Percentiles rank a stretch among this genome's conserved stretches.
These are phyloP conservation scores for Rhopalosiphum nymphaeae DNA, from an alignment of 2,888 invertebrate species.

Conservation along the genomic window DNA sequence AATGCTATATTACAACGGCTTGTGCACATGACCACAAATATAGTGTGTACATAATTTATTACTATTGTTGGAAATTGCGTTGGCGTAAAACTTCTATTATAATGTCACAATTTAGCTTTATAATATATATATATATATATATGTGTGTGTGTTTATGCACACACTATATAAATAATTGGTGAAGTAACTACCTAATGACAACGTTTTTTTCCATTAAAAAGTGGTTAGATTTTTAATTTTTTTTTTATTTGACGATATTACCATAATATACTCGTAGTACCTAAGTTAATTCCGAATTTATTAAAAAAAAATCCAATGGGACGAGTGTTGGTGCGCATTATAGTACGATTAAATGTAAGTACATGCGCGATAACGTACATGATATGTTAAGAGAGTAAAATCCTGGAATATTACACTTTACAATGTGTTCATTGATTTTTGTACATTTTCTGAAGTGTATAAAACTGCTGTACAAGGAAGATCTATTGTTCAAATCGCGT, in stretches of 20 bases:
- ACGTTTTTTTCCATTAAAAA: neutral
- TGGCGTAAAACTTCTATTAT: conserved; percentile 9
- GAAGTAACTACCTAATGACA: neutral
- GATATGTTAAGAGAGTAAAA: neutral
- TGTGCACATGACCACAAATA: conserved; percentile 6
- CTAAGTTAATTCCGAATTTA: neutral
- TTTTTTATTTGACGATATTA: neutral
- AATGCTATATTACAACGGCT: neutral
- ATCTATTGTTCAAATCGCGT: neutral
- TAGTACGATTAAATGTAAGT: neutral
- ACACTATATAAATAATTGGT: neutral
- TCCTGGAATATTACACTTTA: neutral
- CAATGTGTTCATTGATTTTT: neutral
- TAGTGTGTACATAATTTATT: conserved; percentile 13
- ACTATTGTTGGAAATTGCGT: neutral
- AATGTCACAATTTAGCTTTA: neutral
- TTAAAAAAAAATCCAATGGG: neutral
- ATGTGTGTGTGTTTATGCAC: neutral
- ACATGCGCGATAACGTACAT: neutral
- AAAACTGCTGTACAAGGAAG: conserved; percentile 2
- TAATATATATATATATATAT: neutral
- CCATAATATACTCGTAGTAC: neutral
- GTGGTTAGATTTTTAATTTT: neutral
- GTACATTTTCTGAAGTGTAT: neutral
- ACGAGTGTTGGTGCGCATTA: neutral